Base-by-base conservation (phyloP, 35 echinoderm and acorn worm genomes). In the Apostichopus japonicus region DNA sequence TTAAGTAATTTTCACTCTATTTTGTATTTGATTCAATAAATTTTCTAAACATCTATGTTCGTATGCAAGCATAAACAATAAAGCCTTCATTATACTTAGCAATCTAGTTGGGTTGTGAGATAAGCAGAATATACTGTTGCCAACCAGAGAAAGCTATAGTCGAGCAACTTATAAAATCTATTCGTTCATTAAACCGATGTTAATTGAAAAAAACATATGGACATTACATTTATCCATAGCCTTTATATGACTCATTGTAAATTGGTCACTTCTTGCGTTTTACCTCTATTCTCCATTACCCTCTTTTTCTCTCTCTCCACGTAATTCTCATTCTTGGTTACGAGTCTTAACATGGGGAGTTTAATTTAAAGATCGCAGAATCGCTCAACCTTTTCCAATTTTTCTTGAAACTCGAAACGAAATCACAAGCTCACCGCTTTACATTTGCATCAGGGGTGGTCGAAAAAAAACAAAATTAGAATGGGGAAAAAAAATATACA, bases 361-460 rank as follows among this genome's bases (percentile, higher is more conserved):
- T n/a, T 75, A 75, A 75, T 75, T 75, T 75, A 75, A n/a, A 75
- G 71, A 75, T 75, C 71, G 13, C 15, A 75, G 21, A 75, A 75
- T 75, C 71, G 71, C 71, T 75, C 71, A 75, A 21, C 71, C 22
- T 75, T 75, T 75, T 23, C 15, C 71, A 75, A 23, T 21, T n/a
- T 73, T 73, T 73, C n/a, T 75, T 23, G 71, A 75, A 75, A 75
- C 6, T 23, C 71, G 21, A 75, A 19, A 75, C 71, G 6, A 23
- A 19, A 75, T 75, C 71, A 75, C 22, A 75, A 75, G 71, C 71
- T 7, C n/a, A 75, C 71, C 71, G 71, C 71, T 21, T 7, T 19
- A 5, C 7, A 21, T 21, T 8, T 19, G 21, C 71, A 21, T 15
- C 71, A 23, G 15, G 71, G 71, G 71, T 75, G 71, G 71, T 75